phyloP scores from a whole-genome alignment of 1,140 invertebrate species.

The Geopemphigus sp. region DNA sequence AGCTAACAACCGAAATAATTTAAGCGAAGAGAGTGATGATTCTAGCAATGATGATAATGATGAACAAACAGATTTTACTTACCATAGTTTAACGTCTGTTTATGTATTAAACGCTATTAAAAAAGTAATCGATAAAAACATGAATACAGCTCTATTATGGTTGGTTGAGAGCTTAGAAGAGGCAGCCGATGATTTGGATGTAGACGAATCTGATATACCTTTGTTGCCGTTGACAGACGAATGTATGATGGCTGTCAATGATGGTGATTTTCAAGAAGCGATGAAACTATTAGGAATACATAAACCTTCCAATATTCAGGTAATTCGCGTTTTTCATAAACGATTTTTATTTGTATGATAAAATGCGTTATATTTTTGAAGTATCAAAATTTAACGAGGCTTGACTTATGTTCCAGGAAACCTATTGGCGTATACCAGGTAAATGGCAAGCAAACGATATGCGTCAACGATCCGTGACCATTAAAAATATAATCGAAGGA shows the following conservation, averaged over 20 bases:
- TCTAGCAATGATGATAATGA: not conserved
- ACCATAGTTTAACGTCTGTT: constrained; percentile 31
- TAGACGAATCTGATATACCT: constrained; percentile 60
- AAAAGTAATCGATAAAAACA: constrained; percentile 53
- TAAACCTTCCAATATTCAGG: constrained; percentile 62
- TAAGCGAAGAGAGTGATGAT: constrained; percentile 26
- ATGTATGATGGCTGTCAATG: constrained; percentile 62
- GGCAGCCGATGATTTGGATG: constrained; percentile 60
- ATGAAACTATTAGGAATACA: constrained; percentile 62
- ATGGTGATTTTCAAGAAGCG: constrained; percentile 60
- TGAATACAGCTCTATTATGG: constrained; percentile 62
- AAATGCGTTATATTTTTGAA: not conserved
- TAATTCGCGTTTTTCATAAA: constrained; percentile 13
- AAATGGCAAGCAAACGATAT: constrained; percentile 51
- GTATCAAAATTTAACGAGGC: not conserved
- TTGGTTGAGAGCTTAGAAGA: constrained; percentile 63
- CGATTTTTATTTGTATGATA: constrained; percentile 16
- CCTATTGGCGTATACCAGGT: constrained; percentile 51
- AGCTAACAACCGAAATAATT: constrained; percentile 3
- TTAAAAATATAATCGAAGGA: constrained; percentile 10
- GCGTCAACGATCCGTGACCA: constrained; percentile 25
- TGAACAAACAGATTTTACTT: not conserved
- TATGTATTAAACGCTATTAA: constrained; percentile 28
- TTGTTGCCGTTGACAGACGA: constrained; percentile 65
- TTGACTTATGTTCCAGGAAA: constrained; percentile 34